phyloP scores from a whole-genome alignment of 2,888 invertebrate species.

The Drosophila vallismaia region DNA sequence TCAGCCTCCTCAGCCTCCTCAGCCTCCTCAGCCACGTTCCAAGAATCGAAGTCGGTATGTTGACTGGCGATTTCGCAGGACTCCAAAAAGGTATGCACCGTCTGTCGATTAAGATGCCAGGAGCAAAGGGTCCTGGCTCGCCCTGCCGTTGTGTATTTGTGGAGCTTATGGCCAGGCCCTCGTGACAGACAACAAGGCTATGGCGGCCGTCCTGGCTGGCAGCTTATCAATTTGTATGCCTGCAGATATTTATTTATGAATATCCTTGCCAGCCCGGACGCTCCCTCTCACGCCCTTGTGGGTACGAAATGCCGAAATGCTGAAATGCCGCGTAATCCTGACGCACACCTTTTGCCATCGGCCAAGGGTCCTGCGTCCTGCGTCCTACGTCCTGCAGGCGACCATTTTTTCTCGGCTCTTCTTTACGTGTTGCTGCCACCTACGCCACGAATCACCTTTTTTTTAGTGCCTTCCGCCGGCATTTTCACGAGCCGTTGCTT shows the following conservation, averaged over 20 bases:
- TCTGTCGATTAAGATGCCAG: slow-evolving; percentile 75
- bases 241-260: slow-evolving; percentile 78
- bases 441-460: slow-evolving; percentile 11
- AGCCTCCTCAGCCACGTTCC: slow-evolving; percentile 5
- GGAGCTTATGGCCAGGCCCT: slow-evolving; percentile 47
- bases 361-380: slow-evolving; percentile 35
- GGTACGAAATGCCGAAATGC: slow-evolving; percentile 54
- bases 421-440: slow-evolving; percentile 20
- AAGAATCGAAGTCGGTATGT: slow-evolving; percentile 24
- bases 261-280: slow-evolving; percentile 54
- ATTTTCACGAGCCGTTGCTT: slow-evolving; percentile 60
- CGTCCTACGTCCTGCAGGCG: slow-evolving; percentile 1
- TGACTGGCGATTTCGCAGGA: slow-evolving; percentile 53
- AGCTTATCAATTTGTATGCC: slow-evolving; percentile 78
- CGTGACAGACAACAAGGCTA: slow-evolving; percentile 56
- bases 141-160: slow-evolving; percentile 21
- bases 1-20: slow-evolving; percentile 1
- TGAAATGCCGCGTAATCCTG: slow-evolving; percentile 70
- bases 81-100: slow-evolving; percentile 66
- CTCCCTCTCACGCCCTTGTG: slow-evolving; percentile 53
- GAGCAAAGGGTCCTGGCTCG: slow-evolving; percentile 29
- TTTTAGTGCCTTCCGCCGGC: slow-evolving; percentile 28
- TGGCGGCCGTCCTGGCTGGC: slow-evolving; percentile 46
- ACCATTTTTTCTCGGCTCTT: slow-evolving; percentile 23
- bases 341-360: slow-evolving; percentile 63